Evolutionary conservation across 2,888 invertebrate species (phyloP).

Genomic region (Diarsia dahlii): DNA sequence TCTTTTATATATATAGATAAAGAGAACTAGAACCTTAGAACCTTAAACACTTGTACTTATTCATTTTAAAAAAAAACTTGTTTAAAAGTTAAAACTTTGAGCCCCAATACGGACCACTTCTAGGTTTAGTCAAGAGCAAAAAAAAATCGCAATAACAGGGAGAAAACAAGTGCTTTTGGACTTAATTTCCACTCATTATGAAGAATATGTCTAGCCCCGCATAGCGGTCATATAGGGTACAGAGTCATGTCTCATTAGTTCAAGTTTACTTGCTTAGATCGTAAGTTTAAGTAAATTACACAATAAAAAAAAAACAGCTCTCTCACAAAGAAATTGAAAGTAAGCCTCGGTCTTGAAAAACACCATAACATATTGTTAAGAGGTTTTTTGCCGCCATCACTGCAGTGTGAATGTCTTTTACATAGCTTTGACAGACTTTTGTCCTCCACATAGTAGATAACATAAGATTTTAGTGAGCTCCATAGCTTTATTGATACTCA

Average conservation of each 20-base stretch:
- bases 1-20: no score
- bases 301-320: neutral
- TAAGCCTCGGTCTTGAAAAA: neutral
- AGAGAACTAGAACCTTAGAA: no score
- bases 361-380: neutral
- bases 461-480: conserved; percentile 2
- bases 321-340: neutral
- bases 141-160: neutral
- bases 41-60: no score
- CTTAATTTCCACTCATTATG: neutral
- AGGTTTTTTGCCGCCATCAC: neutral
- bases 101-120: neutral
- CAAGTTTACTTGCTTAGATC: neutral
- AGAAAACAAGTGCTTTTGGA: neutral
- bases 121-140: neutral
- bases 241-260: neutral
- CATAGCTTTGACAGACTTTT: neutral
- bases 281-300: neutral
- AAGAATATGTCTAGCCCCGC: neutral
- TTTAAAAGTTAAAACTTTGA: neutral
- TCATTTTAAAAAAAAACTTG: no score
- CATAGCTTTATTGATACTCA: conserved; percentile 18
- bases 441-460: neutral
- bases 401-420: neutral
- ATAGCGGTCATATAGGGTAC: neutral